Percentiles rank a stretch among this genome's conserved stretches.
Evolutionary conservation across 2,888 invertebrate genomes (phyloP).

Genomic region (Creontiades dilutus): DNA sequence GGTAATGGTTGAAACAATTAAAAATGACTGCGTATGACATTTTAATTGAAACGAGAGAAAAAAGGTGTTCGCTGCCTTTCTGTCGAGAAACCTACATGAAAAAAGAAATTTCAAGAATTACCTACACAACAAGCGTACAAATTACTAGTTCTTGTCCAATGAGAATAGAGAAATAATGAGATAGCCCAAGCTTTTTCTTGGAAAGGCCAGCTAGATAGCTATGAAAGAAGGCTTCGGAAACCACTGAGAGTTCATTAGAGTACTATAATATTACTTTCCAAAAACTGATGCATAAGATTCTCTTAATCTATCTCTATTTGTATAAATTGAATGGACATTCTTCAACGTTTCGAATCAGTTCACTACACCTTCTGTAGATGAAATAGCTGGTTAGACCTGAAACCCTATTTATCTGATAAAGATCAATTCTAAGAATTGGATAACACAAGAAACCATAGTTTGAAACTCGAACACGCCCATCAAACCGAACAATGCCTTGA

Average conservation of each 20-base stretch:
- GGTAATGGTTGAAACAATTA: conserved; percentile 43
- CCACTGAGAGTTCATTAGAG: conserved; percentile 54
- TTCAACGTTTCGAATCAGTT: conserved; percentile 32
- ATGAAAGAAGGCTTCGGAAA: conserved; percentile 68
- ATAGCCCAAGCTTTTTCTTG: not conserved
- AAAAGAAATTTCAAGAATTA: conserved; percentile 43
- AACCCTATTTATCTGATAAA: conserved; percentile 50
- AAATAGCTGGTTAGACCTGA: conserved; percentile 56
- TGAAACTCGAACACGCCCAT: conserved; percentile 42
- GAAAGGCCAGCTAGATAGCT: conserved; percentile 51
- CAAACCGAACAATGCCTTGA: conserved; percentile 52
- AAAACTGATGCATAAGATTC: conserved; percentile 13
- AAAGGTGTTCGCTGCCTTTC: conserved; percentile 53
- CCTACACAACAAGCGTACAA: conserved; percentile 61
- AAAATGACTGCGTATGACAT: not conserved
- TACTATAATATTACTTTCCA: not conserved
- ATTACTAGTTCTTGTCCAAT: conserved; percentile 26
- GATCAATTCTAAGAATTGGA: conserved; percentile 34
- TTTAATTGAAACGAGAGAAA: conserved; percentile 16
- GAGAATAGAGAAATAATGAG: conserved; percentile 33
- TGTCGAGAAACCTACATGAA: conserved; percentile 25
- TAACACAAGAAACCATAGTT: conserved; percentile 10
- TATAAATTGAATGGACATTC: not conserved
- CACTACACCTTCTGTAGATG: conserved; percentile 15
- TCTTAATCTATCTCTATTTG: conserved; percentile 15